Evolutionary conservation across 37 sponge, comb jelly and placozoan species (phyloP).

Genomic region (Spongilla lacustris): DNA sequence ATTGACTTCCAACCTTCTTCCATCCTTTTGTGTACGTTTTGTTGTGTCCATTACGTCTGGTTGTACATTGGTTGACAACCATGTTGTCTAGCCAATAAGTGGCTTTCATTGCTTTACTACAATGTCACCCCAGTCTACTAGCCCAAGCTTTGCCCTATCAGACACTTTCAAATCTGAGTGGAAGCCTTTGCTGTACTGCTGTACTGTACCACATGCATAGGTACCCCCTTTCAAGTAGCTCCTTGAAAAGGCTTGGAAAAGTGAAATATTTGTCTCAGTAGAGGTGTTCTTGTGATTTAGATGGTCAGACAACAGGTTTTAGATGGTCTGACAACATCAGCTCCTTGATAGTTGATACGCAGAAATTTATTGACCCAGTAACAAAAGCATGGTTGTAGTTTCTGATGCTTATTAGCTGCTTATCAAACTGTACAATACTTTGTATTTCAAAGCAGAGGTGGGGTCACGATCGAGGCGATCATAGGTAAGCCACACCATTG

Average conservation of each 20-base stretch:
- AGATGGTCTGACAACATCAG: no score
- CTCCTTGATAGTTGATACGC: no score
- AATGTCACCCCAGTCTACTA: not conserved
- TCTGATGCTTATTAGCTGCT: no score
- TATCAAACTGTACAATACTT: no score
- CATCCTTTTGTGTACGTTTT: slow-evolving; percentile 8
- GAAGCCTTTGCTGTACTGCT: slow-evolving; percentile 28
- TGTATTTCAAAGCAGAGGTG: no score
- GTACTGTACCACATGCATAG: slow-evolving; percentile 30
- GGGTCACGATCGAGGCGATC: no score
- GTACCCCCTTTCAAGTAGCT: slow-evolving; percentile 1
- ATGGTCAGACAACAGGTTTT: slow-evolving; percentile 5
- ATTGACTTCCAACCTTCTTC: slow-evolving; percentile 9
- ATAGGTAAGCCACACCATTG: no score
- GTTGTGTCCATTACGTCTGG: not conserved
- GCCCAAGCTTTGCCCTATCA: not conserved
- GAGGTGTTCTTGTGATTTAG: slow-evolving; percentile 12
- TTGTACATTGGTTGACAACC: not conserved
- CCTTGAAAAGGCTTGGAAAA: not conserved
- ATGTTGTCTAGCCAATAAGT: slow-evolving; percentile 11
- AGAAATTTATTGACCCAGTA: no score
- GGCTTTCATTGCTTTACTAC: not conserved
- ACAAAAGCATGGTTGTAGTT: no score
- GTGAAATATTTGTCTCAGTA: slow-evolving; percentile 43
- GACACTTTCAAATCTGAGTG: slow-evolving; percentile 16